phyloP scores from a whole-genome alignment of 1,140 invertebrate genomes.

The Colletes latitarsis region DNA sequence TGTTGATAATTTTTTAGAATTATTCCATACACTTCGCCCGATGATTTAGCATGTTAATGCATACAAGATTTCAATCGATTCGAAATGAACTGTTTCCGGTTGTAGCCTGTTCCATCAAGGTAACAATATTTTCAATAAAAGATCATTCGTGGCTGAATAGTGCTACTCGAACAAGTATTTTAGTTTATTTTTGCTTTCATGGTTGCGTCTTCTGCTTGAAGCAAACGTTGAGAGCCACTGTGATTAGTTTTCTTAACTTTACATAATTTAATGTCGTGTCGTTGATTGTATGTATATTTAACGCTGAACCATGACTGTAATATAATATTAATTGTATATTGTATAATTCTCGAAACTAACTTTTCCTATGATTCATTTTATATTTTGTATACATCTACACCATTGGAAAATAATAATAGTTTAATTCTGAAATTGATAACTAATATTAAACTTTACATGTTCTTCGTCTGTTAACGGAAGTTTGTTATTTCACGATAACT shows the following conservation, averaged over 20 bases:
- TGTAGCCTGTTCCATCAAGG: not conserved
- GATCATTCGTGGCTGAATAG: not conserved
- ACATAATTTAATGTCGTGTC: too few relatives aligned
- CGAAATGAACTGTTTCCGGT: not conserved
- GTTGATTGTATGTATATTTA: too few relatives aligned
- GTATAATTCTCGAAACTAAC: too few relatives aligned
- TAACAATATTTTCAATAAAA: not conserved
- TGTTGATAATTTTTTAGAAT: not conserved
- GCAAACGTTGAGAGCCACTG: not conserved
- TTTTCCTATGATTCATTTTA: too few relatives aligned
- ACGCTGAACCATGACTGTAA: too few relatives aligned
- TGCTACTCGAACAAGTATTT: not conserved
- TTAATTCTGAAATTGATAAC: too few relatives aligned
- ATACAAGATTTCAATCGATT: conserved; percentile 20
- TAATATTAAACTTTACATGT: too few relatives aligned
- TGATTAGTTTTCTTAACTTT: not conserved
- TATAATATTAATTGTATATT: too few relatives aligned
- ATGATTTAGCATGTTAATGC: conserved; percentile 7
- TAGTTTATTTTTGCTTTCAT: not conserved
- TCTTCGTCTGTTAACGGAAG: too few relatives aligned
- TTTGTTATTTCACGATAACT: too few relatives aligned
- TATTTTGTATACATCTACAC: too few relatives aligned
- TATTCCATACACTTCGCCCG: not conserved
- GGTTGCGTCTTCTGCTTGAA: not conserved
- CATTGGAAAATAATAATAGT: too few relatives aligned